A percentile compares a stretch with the other conserved stretches of the same genome.
Conservation (phyloP, 2,888 invertebrate species). For the Punctoribates punctum region DNA sequence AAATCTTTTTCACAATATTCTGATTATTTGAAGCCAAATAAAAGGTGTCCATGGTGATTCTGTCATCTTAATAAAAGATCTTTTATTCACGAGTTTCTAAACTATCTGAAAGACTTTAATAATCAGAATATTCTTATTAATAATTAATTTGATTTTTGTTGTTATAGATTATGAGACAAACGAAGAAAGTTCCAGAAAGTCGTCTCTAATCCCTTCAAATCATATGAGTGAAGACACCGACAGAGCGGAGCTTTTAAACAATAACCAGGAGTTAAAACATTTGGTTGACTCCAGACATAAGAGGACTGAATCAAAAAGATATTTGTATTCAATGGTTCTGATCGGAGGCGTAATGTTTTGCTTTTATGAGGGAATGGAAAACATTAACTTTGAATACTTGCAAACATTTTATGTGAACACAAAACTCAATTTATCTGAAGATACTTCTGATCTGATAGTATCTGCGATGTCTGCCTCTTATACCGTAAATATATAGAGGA, state of each 20-base stretch:
- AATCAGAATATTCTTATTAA: no score
- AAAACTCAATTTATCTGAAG: slow-evolving; percentile 31
- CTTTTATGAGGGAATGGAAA: slow-evolving; percentile 42
- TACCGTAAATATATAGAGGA: slow-evolving; percentile 6
- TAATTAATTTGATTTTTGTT: not conserved
- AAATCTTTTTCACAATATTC: not conserved
- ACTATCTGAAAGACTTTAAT: no score
- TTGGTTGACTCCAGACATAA: not conserved
- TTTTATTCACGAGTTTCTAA: no score
- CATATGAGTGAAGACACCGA: not conserved
- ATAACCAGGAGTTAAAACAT: not conserved
- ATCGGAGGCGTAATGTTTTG: slow-evolving; percentile 26
- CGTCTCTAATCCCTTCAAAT: not conserved
- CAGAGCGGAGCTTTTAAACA: slow-evolving; percentile 13
- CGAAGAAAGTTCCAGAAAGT: not conserved
- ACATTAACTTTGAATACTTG: slow-evolving; percentile 41
- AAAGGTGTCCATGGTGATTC: no score
- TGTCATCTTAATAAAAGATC: no score
- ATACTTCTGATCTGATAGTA: slow-evolving; percentile 15
- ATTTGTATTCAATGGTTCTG: slow-evolving; percentile 14
- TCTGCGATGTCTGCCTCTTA: slow-evolving; percentile 49
- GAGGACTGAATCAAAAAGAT: not conserved
- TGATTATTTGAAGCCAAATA: not conserved
- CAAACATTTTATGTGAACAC: slow-evolving; percentile 36
- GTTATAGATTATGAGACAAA: not conserved